Conservation (phyloP, 2,113 vertebrate genomes). For the Columba livia region DNA sequence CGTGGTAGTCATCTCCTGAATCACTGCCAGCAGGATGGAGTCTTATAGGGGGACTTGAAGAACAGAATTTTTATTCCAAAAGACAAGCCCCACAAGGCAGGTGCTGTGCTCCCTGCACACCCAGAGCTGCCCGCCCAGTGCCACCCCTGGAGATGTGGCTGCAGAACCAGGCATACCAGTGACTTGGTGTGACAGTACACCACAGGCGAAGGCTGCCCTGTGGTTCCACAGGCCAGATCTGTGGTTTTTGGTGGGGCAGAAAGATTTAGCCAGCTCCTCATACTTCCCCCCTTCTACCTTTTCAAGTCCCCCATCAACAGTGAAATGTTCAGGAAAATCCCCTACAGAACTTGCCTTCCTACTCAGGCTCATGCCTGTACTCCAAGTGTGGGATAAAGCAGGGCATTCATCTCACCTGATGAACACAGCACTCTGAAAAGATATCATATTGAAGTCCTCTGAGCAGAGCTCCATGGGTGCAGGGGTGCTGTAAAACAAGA, state of each 20-base stretch:
- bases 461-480: neutral
- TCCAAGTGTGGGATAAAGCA: neutral
- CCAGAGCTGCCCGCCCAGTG: neutral
- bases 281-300: neutral
- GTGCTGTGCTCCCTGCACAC: fast-evolving
- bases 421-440: neutral
- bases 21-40: conserved; percentile 10
- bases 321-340: no score
- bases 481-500: neutral
- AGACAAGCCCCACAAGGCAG: fast-evolving
- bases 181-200: neutral
- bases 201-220: neutral
- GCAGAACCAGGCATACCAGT: neutral
- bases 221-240: neutral
- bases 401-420: neutral
- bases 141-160: neutral
- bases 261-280: neutral
- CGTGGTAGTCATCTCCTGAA: neutral
- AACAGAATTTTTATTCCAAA: neutral
- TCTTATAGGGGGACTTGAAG: neutral
- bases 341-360: neutral
- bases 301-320: neutral
- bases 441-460: neutral
- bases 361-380: neutral
- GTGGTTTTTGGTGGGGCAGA: neutral